Percentiles rank a stretch among this genome's conserved stretches.
Evolutionary conservation across 2,113 vertebrate species (phyloP).

Genomic region (Lampris incognitus): DNA sequence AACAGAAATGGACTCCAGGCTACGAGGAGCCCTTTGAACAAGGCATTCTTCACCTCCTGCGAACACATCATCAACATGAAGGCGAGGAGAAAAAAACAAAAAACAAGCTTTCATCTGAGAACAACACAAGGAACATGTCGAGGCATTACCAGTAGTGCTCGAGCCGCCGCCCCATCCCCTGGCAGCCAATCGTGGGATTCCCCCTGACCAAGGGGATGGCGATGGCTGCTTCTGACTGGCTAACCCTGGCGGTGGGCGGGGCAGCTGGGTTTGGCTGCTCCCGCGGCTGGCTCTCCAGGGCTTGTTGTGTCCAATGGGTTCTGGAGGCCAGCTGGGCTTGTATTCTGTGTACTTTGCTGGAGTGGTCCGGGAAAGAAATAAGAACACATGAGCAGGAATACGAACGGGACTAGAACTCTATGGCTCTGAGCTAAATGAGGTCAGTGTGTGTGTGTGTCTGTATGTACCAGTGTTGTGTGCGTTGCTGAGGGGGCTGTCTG

Average conservation of each 20-base stretch:
- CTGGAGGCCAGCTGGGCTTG: slow-evolving; percentile 98
- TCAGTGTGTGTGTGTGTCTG: neutral
- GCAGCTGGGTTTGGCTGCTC: slow-evolving; percentile 94
- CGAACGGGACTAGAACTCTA: too few relatives aligned
- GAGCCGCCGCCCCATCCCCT: slow-evolving; percentile 88
- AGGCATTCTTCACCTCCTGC: neutral
- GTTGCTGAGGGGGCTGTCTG: slow-evolving; percentile 98
- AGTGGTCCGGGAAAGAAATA: slow-evolving; percentile 3
- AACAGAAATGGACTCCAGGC: slow-evolving; percentile 26
- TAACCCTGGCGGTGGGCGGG: slow-evolving; percentile 95
- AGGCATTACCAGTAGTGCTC: slow-evolving; percentile 84
- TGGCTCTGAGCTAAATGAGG: too few relatives aligned
- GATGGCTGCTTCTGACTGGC: slow-evolving; percentile 93
- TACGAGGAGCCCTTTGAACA: too few relatives aligned
- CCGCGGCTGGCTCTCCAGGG: slow-evolving; percentile 98
- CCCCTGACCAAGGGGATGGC: slow-evolving; percentile 92
- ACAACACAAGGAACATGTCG: neutral
- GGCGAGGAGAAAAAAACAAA: neutral
- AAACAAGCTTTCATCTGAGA: neutral
- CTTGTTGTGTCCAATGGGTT: slow-evolving; percentile 98
- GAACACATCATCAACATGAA: slow-evolving; percentile 14
- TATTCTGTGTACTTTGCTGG: slow-evolving; percentile 97
- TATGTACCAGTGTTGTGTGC: slow-evolving; percentile 96
- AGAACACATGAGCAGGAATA: neutral
- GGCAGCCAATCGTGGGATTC: slow-evolving; percentile 89